Conservation (phyloP, 2,888 invertebrate species). For the Drosophila mayaguana region DNA sequence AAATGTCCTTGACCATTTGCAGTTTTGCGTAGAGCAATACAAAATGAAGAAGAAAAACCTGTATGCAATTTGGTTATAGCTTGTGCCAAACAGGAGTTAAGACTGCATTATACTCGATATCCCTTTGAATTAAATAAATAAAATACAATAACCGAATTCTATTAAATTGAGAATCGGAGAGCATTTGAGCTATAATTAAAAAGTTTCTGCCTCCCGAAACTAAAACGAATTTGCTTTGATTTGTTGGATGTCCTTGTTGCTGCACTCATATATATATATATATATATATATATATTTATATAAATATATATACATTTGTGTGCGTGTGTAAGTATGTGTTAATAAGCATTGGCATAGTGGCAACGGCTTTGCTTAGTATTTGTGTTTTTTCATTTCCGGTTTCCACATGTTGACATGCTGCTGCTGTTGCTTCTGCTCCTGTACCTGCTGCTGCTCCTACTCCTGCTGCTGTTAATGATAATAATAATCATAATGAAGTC, state of each 20-base stretch:
- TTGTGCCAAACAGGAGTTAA: constrained; percentile 1
- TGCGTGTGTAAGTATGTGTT: constrained; percentile 54
- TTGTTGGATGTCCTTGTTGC: constrained; percentile 34
- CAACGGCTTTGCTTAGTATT: constrained; percentile 75
- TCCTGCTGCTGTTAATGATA: constrained; percentile 35
- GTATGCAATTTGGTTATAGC: background rate
- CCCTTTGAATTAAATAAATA: too few relatives aligned
- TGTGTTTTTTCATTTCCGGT: constrained; percentile 81
- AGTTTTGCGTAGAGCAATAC: background rate
- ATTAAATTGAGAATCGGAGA: background rate
- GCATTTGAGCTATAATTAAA: background rate
- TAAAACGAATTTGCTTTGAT: constrained; percentile 24
- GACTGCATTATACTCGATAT: too few relatives aligned
- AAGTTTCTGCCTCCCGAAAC: background rate
- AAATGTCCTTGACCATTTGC: constrained; percentile 50
- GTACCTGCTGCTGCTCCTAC: constrained; percentile 16
- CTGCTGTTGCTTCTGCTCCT: constrained; percentile 52
- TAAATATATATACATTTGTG: background rate
- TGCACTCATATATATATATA: constrained; percentile 6
- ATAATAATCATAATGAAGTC: constrained; percentile 59
- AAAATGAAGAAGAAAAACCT: too few relatives aligned
- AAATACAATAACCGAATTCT: background rate
- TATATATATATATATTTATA: background rate
- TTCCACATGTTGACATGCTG: constrained; percentile 76
- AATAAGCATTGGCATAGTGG: constrained; percentile 74